Evolutionary conservation across 2,888 invertebrate species (phyloP), one percentile per base, ranked within the genome.

Genomic region (Ramazzottius varieornatus): DNA sequence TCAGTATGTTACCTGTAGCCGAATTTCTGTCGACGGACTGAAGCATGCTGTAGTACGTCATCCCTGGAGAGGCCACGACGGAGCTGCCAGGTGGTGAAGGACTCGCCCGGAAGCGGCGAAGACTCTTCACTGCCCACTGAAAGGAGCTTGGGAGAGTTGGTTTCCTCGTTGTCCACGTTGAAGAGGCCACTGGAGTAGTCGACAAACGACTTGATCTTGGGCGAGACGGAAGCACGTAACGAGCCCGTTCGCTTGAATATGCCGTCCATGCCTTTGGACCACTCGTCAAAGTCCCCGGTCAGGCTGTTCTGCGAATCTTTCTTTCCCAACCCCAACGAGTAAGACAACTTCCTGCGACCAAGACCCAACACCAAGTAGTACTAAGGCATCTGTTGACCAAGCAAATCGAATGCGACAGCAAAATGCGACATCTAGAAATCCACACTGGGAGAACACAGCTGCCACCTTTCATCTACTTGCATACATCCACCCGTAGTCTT

Each of bases 131-230:
- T 65, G 32, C 16, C 29, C 32, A 13, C 24, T n/a, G 33, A 65
- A 32, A 40, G 20, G 29, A 64, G 54, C 46, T 63, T 32, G 13
- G 46, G 33, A 33, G 65, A 32, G 76, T 85, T 85, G 78, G 83
- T 83, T 80, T 88, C 88, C 81, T 88, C 88, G 77, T 88, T 88
- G 74, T 88, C 88, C 81, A 88, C 88, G 82, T 84, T 81, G 82
- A 91, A 89, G 78, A 90, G 82, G 79, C 90, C 90, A 75, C 88
- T 86, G 78, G 91, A 88, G 80, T 92, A 87, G 83, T 91, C 91
- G 79, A 90, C 90, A 82, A 92, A 83, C 82, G 54, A 54, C 29
- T 54, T 54, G 13, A 54, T 54, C 54, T 54, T 54, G 54, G 54
- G 54, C 54, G 54, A 54, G 54, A 54, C 29, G 29, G 54, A 16